Evolutionary conservation across 2,888 invertebrate genomes (phyloP).

Genomic region (Aelia acuminata): DNA sequence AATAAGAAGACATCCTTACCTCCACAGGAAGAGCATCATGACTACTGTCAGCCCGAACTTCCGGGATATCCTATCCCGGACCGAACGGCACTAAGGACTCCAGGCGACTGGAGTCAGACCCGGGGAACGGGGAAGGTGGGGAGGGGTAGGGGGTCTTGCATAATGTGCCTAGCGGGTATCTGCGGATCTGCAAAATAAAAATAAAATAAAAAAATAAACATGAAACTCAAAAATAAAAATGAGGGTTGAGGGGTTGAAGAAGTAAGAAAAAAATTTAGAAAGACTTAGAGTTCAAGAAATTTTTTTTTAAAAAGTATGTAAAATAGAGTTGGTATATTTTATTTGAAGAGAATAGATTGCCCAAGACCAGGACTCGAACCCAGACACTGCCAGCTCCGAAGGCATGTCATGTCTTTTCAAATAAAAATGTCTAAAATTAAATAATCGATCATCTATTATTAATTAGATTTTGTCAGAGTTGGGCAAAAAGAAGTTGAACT

Average conservation of each 20-base stretch:
- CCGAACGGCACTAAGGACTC: neutral
- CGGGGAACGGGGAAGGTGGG: conserved; percentile 19
- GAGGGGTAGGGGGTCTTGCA: conserved; percentile 12
- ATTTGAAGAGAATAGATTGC: too few relatives aligned
- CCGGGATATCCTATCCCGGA: neutral
- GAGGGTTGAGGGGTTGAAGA: neutral
- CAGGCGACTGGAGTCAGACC: conserved; percentile 14
- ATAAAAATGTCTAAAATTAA: too few relatives aligned
- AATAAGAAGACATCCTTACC: conserved; percentile 37
- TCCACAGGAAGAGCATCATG: conserved; percentile 49
- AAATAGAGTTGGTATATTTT: too few relatives aligned
- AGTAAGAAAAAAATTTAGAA: neutral
- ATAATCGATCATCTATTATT: too few relatives aligned
- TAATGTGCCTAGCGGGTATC: conserved; percentile 19
- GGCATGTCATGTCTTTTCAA: too few relatives aligned
- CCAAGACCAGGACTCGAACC: too few relatives aligned
- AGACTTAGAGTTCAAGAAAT: too few relatives aligned
- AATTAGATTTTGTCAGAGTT: too few relatives aligned
- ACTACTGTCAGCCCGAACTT: neutral
- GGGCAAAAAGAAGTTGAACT: too few relatives aligned
- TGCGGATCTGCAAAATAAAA: conserved; percentile 32
- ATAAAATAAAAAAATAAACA: neutral
- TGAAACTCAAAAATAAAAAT: neutral
- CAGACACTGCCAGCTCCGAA: too few relatives aligned
- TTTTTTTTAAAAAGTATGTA: too few relatives aligned